Evolutionary conservation across 2,113 vertebrate genomes (phyloP).

Genomic region (Daphoenositta chrysoptera): DNA sequence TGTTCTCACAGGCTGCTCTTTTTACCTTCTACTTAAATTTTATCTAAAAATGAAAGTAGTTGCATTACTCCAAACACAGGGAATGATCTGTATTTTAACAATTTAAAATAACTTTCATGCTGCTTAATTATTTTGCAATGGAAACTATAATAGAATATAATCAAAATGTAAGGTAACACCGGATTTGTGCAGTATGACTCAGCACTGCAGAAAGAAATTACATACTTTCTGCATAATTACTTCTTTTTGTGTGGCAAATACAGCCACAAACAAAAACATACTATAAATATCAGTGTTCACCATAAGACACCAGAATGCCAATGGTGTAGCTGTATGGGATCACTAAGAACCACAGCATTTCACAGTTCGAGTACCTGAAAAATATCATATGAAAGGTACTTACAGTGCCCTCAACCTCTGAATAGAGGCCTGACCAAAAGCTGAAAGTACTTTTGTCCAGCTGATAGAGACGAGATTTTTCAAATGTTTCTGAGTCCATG

Average conservation of each 20-base stretch:
- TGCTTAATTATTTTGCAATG: not conserved
- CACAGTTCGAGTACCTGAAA: not conserved
- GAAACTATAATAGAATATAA: not conserved
- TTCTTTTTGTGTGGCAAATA: not conserved
- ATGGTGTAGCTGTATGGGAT: not conserved
- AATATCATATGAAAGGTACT: slow-evolving; percentile 34
- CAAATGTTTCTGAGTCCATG: slow-evolving; percentile 96
- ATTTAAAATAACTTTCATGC: not conserved
- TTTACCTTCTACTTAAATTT: not conserved
- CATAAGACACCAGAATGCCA: rapidly evolving
- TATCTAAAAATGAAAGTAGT: not conserved
- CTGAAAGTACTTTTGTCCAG: slow-evolving; percentile 98
- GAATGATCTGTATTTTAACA: not conserved
- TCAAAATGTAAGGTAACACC: not conserved
- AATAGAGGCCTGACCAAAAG: slow-evolving; percentile 98
- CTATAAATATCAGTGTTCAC: not conserved
- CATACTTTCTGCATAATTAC: not conserved
- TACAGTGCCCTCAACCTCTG: slow-evolving; percentile 94
- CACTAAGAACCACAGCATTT: not conserved
- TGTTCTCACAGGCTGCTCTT: not conserved
- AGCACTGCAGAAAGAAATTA: not conserved
- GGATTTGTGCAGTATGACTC: not conserved
- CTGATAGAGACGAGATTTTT: slow-evolving; percentile 96
- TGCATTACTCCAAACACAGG: not conserved
- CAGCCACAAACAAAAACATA: not conserved